Evolutionary conservation across 2,888 invertebrate species (phyloP), one percentile per base, ranked within the genome.

Genomic region (Tachina fera): DNA sequence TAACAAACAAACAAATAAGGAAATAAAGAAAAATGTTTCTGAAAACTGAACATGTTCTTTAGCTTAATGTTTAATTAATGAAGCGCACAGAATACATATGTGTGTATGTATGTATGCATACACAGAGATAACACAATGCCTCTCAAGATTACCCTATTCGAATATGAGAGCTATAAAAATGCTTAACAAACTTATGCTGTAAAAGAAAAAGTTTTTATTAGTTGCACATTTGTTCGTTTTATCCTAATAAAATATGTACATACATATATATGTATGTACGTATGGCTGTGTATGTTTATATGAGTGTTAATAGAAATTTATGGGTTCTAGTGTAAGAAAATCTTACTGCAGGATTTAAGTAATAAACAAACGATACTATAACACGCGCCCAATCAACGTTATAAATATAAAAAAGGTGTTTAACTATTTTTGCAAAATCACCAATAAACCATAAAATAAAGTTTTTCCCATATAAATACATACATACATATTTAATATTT

Each of bases 151-250:
- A 31, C 13, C 56, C 22, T 6, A 14, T 22, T 22, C 14, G 8
- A 13, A 19, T 19, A 53, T 1, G 5, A 53, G 10, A 53, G 10
- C 19, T 53, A 51, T 51, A 11, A 1, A 53, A 22, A 10, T 53
- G 3, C 16, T 61, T 43, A 61, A 43, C 16, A 61, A 60, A 61
- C 16, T 43, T 43, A 16, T 10, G 9, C 31, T 58, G n/a, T 10
- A 49, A 60, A 49, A 13, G 72, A 4, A 61, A 61, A 60, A 74
- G 19, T 74, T 74, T 49, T 49, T 61, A 19, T 63, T 63, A 3
- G 43, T 41, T 10, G 39, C 39, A n/a, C 39, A 60, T 60, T 39
- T 60, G 9, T 60, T 58, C 19, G 56, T 1, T 58, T 13, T 13
- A 13, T 31, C 13, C 19, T 51, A 22, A n/a, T 5, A 3, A 61